phyloP scores from a whole-genome alignment of 2,113 vertebrate species.

The Notarius quadriscutis region DNA sequence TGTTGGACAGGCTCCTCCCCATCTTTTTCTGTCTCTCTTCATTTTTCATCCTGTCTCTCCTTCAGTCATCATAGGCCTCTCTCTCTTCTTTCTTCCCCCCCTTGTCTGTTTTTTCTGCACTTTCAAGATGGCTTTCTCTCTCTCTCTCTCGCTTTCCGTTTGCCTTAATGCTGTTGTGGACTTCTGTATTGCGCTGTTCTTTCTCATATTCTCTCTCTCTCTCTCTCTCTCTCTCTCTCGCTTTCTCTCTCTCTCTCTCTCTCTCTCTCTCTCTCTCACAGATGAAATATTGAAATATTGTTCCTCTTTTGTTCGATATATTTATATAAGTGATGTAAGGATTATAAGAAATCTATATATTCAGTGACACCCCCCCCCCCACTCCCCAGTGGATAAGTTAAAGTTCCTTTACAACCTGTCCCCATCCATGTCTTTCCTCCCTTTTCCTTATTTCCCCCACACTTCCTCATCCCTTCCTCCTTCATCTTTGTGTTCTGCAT shows the following conservation, averaged over 20 bases:
- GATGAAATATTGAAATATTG: constrained; percentile 58
- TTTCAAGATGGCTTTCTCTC: constrained; percentile 32
- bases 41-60: constrained; percentile 45
- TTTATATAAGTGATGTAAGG: constrained; percentile 85
- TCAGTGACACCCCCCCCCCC: constrained; percentile 74
- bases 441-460: constrained; percentile 52
- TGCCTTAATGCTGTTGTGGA: constrained; percentile 81
- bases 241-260: constrained; percentile 39
- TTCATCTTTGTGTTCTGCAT: constrained; percentile 51
- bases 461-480: constrained; percentile 20
- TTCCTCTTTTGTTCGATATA: constrained; percentile 73
- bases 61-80: constrained; percentile 39
- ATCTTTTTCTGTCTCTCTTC: constrained; percentile 44
- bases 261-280: constrained; percentile 36
- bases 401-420: constrained; percentile 59
- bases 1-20: constrained; percentile 63
- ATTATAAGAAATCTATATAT: constrained; percentile 82
- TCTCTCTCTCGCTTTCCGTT: constrained; percentile 70
- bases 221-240: constrained; percentile 36
- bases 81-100: constrained; percentile 16
- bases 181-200: constrained; percentile 76
- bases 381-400: constrained; percentile 69
- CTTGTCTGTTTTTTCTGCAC: not conserved
- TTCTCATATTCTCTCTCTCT: constrained; percentile 28
- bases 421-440: constrained; percentile 72